Evolutionary conservation across 2,113 vertebrate species (phyloP).

Genomic region (Festucalex cinctus): DNA sequence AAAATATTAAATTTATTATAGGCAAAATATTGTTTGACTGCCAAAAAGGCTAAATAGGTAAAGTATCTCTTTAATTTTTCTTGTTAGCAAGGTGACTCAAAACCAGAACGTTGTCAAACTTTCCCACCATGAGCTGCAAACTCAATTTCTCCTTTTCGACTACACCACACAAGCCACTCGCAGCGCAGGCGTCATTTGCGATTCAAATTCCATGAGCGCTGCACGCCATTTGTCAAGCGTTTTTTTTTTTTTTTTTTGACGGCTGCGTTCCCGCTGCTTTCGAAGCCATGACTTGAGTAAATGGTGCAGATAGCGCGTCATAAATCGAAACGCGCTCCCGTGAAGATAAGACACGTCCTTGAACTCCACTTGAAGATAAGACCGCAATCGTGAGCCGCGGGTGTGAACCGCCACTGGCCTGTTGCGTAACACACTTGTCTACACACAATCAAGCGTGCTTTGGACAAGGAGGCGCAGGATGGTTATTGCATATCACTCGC

Average conservation of each 20-base stretch:
- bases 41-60: too few relatives aligned
- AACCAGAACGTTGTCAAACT: constrained; percentile 43
- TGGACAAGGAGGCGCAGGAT: neutral
- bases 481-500: neutral
- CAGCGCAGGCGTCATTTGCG: constrained; percentile 19
- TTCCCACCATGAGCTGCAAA: constrained; percentile 48
- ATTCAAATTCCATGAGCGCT: constrained; percentile 45
- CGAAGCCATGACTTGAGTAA: constrained; percentile 37
- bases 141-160: constrained; percentile 5
- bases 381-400: constrained; percentile 19
- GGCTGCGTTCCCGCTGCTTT: constrained; percentile 27
- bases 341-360: constrained; percentile 53
- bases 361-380: constrained; percentile 43
- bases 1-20: too few relatives aligned
- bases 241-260: too few relatives aligned
- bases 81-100: constrained; percentile 61
- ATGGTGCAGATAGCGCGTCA: constrained; percentile 33
- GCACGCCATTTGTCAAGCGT: constrained; percentile 28
- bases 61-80: too few relatives aligned
- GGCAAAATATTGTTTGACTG: too few relatives aligned
- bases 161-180: neutral
- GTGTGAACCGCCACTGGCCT: constrained; percentile 20
- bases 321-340: constrained; percentile 36
- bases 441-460: neutral
- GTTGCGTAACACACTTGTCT: constrained; percentile 19